Percentiles rank a stretch among this genome's conserved stretches.
phyloP scores from a whole-genome alignment of 2,113 vertebrate genomes.

The Solenodon paradoxus region DNA sequence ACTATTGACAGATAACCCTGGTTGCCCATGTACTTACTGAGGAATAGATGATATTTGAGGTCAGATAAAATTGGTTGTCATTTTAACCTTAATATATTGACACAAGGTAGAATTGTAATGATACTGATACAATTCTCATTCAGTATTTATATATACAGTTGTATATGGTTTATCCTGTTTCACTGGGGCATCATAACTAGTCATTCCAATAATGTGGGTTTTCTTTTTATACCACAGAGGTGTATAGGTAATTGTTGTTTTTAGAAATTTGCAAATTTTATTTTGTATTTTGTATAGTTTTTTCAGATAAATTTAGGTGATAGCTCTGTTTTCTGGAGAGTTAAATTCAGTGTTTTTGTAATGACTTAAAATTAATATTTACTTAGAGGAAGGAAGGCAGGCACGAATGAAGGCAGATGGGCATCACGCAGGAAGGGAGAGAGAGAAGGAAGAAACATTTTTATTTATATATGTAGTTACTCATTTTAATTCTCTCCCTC shows the following conservation, averaged over 20 bases:
- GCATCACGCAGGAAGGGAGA: too few species aligned
- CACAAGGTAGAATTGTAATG: neutral
- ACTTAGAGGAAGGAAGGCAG: too few species aligned
- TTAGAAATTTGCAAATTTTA: slow-evolving; percentile 3
- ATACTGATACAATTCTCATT: neutral
- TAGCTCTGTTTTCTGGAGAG: slow-evolving; percentile 70
- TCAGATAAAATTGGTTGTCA: neutral
- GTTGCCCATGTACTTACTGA: neutral
- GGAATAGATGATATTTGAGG: neutral
- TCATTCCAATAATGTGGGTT: neutral
- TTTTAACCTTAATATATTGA: neutral
- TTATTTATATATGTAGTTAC: too few species aligned
- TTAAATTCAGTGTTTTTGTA: slow-evolving; percentile 55
- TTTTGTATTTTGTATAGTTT: slow-evolving; percentile 56
- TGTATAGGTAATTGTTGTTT: neutral
- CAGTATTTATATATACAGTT: neutral
- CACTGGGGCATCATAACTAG: neutral
- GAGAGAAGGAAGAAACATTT: too few species aligned
- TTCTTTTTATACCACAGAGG: neutral
- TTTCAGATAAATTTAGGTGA: slow-evolving; percentile 67
- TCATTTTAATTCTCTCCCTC: too few species aligned
- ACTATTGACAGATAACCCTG: neutral
- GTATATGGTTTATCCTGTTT: neutral
- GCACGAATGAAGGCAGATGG: too few species aligned
- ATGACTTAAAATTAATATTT: neutral